Base-by-base conservation (phyloP, 2,888 invertebrate genomes). In the Argyresthia albistria region DNA sequence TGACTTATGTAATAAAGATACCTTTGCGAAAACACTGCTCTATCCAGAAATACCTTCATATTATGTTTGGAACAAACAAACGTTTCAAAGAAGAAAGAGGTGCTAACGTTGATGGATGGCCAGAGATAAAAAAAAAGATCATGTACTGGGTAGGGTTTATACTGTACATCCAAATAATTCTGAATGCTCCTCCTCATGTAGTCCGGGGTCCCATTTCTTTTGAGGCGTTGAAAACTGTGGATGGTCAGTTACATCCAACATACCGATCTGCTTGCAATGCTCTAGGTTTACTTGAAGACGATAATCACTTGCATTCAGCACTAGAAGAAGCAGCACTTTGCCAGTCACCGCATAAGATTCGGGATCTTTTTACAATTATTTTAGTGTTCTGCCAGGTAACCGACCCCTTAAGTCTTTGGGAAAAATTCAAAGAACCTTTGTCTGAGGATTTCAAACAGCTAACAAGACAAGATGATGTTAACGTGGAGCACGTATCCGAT, bases 11-110 rank as follows among this genome's bases (percentile, higher is more conserved):
- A 52, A 64, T 60, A 59, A 42, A 47, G 68, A 73, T 54, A 55
- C 49, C 36, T 72, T 71, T 61, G 72, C 73, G 48, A 64, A 59
- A 63, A 70, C 70, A n/a, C 56, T 71, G 51, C 56, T 71, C 8
- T 71, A 73, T 56, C 52, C 50, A 51, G 64, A 72, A 35, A 61
- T 69, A 16, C 68, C 67, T 3, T 45, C 54, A 8, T 69, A 65
- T 53, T 67, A 62, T 52, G 60, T 59, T 15, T 60, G 59, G 60
- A 58, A 62, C 43, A 51, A 47, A 46, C 60, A 59, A 54, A 53
- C 57, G 52, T 62, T 56, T 56, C 58, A 60, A 52, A 60, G 60
- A 48, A 55, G 62, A 25, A 8, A 55, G 53, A 71, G 61, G 62
- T 2, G 54, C 50, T 43, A 55, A 60, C 47, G 60, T 63, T 14